Conservation (phyloP, 2,113 vertebrate species). For the Promerops cafer region DNA sequence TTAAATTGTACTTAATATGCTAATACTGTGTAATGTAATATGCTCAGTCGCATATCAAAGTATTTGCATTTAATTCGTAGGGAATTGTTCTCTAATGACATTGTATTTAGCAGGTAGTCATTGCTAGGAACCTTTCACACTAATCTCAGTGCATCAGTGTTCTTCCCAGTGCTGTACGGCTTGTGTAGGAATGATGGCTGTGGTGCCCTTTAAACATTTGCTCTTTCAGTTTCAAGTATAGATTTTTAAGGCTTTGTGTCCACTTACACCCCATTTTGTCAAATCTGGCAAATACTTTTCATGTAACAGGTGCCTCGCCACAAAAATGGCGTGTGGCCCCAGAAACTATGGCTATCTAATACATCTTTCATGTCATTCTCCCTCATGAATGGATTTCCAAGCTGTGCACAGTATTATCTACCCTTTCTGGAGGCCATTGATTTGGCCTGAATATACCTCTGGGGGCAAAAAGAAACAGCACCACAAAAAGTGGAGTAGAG, state of each 20-base stretch:
- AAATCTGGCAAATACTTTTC: not conserved
- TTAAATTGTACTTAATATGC: not conserved
- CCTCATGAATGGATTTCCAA: not conserved
- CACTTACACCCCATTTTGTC: not conserved
- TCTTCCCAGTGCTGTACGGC: not conserved
- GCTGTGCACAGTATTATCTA: not conserved
- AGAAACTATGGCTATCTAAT: not conserved
- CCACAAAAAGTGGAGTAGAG: not conserved
- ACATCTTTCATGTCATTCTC: not conserved
- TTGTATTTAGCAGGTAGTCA: not conserved
- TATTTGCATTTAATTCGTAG: slow-evolving; percentile 26
- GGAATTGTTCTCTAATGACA: not conserved
- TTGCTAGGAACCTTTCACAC: not conserved
- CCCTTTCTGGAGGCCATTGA: not conserved
- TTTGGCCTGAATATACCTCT: not conserved
- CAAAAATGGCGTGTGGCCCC: not conserved
- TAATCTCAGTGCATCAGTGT: not conserved
- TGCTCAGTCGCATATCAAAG: not conserved
- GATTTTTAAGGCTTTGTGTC: not conserved
- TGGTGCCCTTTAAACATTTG: not conserved
- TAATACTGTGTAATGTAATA: not conserved
- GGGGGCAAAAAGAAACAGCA: not conserved
- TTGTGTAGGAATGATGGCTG: not conserved
- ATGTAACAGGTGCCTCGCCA: not conserved
- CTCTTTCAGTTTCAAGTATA: not conserved